A percentile compares a stretch with the other conserved stretches of the same genome.
Conservation (phyloP, 1,140 invertebrate species). For the Lysiphlebus fabarum region DNA sequence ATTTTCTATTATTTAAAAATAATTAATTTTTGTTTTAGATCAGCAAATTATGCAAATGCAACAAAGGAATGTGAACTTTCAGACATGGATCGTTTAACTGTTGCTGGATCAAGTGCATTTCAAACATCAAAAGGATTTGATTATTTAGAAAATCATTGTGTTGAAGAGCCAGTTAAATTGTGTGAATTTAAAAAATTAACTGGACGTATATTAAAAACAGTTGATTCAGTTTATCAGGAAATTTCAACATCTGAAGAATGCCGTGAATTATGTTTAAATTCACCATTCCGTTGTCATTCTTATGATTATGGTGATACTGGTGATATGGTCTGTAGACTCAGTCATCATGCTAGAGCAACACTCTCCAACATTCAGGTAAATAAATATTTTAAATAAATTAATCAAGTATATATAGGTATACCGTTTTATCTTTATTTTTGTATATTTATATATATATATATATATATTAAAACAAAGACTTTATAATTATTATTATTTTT, state of each 20-base stretch:
- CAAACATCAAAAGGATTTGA: conserved; percentile 70
- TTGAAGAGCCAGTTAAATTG: conserved; percentile 83
- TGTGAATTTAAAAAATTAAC: conserved; percentile 89
- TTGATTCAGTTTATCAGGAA: conserved; percentile 89
- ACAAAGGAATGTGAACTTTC: conserved; percentile 83
- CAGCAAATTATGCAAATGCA: conserved; percentile 82
- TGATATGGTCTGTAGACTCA: conserved; percentile 86
- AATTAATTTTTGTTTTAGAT: conserved; percentile 62
- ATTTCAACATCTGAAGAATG: conserved; percentile 82
- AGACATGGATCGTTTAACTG: conserved; percentile 84
- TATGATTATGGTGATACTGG: conserved; percentile 92
- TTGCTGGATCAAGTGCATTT: conserved; percentile 73
- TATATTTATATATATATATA: conserved; percentile 1
- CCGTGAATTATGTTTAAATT: conserved; percentile 82
- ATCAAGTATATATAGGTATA: too few relatives aligned
- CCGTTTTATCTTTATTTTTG: conserved; percentile 2
- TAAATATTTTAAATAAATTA: too few relatives aligned
- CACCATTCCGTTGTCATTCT: conserved; percentile 83
- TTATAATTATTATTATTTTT: background rate
- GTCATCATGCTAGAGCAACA: conserved; percentile 85
- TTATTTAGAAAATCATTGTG: conserved; percentile 88
- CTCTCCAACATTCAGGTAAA: conserved; percentile 80
- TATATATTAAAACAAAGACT: too few relatives aligned
- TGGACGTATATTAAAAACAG: conserved; percentile 87
- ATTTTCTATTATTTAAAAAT: background rate